Evolutionary conservation across 2,888 invertebrate species (phyloP).

Genomic region (Petrolisthes cinctipes): DNA sequence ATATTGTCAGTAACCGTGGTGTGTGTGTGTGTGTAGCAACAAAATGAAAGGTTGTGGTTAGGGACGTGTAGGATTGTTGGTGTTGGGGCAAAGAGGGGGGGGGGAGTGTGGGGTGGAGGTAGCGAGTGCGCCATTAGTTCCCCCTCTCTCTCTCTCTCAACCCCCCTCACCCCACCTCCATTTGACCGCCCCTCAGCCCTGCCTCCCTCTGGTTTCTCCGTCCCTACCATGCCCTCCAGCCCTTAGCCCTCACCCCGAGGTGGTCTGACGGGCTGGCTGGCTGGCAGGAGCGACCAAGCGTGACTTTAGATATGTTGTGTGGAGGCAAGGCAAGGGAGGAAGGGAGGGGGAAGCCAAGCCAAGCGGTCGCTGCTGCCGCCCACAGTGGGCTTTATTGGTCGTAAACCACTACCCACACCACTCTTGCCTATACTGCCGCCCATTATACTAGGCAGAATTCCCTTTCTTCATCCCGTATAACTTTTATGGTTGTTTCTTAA

Average conservation of each 20-base stretch:
- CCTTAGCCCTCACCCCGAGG: not conserved
- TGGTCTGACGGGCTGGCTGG: constrained; percentile 17
- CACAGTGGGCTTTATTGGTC: constrained; percentile 6
- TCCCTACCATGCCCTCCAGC: constrained; percentile 1
- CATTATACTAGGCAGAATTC: not conserved
- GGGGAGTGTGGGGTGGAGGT: constrained; percentile 2
- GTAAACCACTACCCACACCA: not conserved
- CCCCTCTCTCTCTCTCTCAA: not conserved
- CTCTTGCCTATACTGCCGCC: constrained; percentile 1
- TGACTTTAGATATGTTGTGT: constrained; percentile 18
- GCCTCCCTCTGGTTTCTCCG: not conserved
- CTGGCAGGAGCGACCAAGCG: constrained; percentile 26
- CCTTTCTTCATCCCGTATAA: not conserved
- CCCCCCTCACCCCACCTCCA: not conserved
- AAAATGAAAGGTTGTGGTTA: not conserved
- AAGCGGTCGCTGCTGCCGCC: constrained; percentile 14
- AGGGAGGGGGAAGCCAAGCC: not conserved
- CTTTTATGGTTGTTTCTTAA: not conserved
- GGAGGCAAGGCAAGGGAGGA: constrained; percentile 7
- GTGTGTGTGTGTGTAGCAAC: not conserved
- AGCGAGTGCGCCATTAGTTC: not conserved
- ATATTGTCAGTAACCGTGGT: not conserved
- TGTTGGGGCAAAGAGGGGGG: not conserved
- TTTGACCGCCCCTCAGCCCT: not conserved
- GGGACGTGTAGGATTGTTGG: not conserved